phyloP scores from a whole-genome alignment of 2,113 vertebrate species.

The Symphodus melops region DNA sequence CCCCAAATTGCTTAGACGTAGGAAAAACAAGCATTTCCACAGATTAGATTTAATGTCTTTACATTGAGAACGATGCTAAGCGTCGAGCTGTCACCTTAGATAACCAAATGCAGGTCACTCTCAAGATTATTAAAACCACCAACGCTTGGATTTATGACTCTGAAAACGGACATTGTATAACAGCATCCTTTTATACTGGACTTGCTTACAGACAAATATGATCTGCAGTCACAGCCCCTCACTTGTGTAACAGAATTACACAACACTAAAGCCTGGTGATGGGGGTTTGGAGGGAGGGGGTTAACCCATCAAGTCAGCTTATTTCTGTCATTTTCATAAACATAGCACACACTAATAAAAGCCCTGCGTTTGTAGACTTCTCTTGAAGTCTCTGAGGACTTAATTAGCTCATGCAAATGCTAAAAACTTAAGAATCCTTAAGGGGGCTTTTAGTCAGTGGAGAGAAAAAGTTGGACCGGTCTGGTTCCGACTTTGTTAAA shows the following conservation, averaged over 20 bases:
- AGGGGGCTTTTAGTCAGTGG: too few species aligned
- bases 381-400: background rate
- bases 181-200: conserved; percentile 41
- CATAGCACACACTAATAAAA: background rate
- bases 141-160: conserved; percentile 9
- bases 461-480: background rate
- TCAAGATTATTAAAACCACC: conserved; percentile 9
- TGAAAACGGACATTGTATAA: conserved; percentile 55
- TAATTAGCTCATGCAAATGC: background rate
- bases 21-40: too few species aligned
- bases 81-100: background rate
- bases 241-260: conserved; percentile 71
- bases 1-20: too few species aligned
- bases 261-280: conserved; percentile 44
- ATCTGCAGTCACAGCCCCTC: conserved; percentile 28
- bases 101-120: conserved; percentile 1
- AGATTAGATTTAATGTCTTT: too few species aligned
- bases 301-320: conserved; percentile 39
- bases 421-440: background rate
- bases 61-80: too few species aligned
- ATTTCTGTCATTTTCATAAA: conserved; percentile 21
- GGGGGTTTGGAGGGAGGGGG: conserved; percentile 15
- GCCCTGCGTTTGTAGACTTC: background rate
- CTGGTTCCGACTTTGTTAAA: background rate
- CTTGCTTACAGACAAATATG: conserved; percentile 44